Percentiles rank a stretch among this genome's conserved stretches.
Conservation (phyloP, 2,888 invertebrate species). For the Creontiades dilutus region DNA sequence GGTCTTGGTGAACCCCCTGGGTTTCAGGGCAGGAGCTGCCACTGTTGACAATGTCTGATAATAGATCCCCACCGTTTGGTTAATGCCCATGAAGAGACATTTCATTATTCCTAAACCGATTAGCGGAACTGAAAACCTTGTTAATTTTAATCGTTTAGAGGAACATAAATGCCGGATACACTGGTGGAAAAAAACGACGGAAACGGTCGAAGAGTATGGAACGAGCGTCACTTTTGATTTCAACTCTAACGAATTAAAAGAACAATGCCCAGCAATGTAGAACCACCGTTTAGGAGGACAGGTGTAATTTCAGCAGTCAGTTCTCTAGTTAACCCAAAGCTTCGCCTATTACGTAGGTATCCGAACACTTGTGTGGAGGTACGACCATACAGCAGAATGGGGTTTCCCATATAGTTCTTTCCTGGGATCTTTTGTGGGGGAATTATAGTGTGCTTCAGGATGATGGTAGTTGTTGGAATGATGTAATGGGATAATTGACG, state of each 20-base stretch:
- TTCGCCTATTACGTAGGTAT: not conserved
- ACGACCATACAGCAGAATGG: not conserved
- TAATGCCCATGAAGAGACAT: not conserved
- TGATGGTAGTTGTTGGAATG: not conserved
- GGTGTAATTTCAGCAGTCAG: not conserved
- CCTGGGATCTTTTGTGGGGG: not conserved
- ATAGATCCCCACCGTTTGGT: not conserved
- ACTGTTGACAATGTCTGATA: not conserved
- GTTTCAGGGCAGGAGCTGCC: no score
- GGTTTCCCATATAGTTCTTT: not conserved
- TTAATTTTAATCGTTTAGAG: not conserved
- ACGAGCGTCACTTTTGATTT: conserved; percentile 20
- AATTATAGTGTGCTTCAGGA: not conserved
- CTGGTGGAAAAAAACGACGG: not conserved
- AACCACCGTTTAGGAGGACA: not conserved
- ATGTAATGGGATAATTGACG: not conserved
- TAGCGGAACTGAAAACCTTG: not conserved
- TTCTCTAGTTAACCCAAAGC: not conserved
- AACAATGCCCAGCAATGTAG: not conserved
- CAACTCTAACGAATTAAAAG: not conserved
- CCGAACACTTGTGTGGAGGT: not conserved
- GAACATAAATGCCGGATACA: not conserved
- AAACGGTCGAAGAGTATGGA: not conserved
- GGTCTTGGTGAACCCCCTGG: no score
- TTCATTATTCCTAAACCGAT: not conserved